Evolutionary conservation across 2,113 vertebrate species (phyloP).

Genomic region (Heterocephalus glaber): DNA sequence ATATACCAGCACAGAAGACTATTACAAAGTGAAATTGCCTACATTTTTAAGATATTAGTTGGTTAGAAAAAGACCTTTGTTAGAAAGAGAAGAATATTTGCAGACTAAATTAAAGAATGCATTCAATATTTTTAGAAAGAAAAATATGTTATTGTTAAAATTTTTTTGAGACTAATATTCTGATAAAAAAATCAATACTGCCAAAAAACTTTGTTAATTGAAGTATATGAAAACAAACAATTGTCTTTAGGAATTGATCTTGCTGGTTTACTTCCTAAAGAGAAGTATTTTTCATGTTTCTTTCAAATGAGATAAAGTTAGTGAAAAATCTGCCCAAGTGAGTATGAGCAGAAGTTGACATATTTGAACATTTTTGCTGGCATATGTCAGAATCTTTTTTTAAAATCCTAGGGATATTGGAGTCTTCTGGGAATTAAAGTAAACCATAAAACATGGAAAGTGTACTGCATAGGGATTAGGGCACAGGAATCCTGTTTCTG

Average conservation of each 20-base stretch:
- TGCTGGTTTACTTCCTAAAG: slow-evolving; percentile 36
- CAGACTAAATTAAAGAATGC: slow-evolving; percentile 4
- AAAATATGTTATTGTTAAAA: slow-evolving; percentile 45
- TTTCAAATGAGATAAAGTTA: slow-evolving; percentile 64
- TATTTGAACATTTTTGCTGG: slow-evolving; percentile 68
- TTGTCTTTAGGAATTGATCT: slow-evolving; percentile 40
- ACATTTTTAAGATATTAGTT: slow-evolving; percentile 18
- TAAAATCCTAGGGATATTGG: background rate
- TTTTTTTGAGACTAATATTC: slow-evolving; percentile 51
- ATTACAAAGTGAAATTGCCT: background rate
- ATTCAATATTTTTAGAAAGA: slow-evolving; percentile 60
- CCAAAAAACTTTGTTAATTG: slow-evolving; percentile 56
- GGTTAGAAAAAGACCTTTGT: slow-evolving; percentile 7
- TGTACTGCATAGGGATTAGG: too few species aligned
- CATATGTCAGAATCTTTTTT: slow-evolving; percentile 63
- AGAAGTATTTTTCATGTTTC: slow-evolving; percentile 33
- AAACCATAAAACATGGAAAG: background rate
- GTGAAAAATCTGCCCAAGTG: slow-evolving; percentile 69
- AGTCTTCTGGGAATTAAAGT: slow-evolving; percentile 34
- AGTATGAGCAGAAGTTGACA: slow-evolving; percentile 69
- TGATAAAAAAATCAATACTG: slow-evolving; percentile 11
- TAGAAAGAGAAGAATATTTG: slow-evolving; percentile 30
- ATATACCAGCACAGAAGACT: background rate
- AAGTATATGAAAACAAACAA: slow-evolving; percentile 63
- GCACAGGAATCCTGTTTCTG: rapidly evolving